Base-by-base conservation (phyloP, 2,797 vertebrate species). In the Tolypeutes matacus region DNA sequence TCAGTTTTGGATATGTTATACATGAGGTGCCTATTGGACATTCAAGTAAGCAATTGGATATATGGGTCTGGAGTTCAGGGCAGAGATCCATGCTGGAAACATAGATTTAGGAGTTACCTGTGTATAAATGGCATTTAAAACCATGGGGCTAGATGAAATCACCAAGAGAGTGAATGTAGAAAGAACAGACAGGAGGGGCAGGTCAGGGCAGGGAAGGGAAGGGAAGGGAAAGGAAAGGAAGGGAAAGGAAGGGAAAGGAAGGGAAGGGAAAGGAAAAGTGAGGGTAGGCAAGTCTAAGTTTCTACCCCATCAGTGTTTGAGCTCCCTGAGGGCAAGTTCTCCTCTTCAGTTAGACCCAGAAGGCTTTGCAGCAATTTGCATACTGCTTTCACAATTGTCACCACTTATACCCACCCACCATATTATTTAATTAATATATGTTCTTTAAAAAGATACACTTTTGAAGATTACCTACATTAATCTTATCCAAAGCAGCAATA, bases 261-360 rank as follows among this genome's bases (percentile, higher is more conserved):
- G 93, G 64, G 67, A 91, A 95, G 64, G 78, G 36, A 88, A 86
- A 10, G 20, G 73, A 86, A 77, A 95, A 92, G n/a, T n/a, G 12
- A 11, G 29, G n/a, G 14, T 65, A 70, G 51, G 36, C 29, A 93
- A 94, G 42, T 76, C 49, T 75, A 46, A 89, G 1, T 80, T 75
- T 81, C 58, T 72, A 80, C 51, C 17, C 49, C 83, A 77, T 39
- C 7, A n/a, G 36, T 78, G 25, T 82, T 42, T 92, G 53, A 96
- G 86, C 27, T 72, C 36, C 15, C n/a, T 56, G 53, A 70, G 25
- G 27, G 69, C 42, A 81, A 82, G 23, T 18, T 7, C 27, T 29
- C 51, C 29, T 95, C 39, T 67, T 69, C 78, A 91, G 18, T 94
- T 39, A 89, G 53, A 27, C 23, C 64, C 49, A 95, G 72, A 89